Evolutionary conservation across 2,113 vertebrate genomes (phyloP).

Genomic region (Cochlearius cochlearius): DNA sequence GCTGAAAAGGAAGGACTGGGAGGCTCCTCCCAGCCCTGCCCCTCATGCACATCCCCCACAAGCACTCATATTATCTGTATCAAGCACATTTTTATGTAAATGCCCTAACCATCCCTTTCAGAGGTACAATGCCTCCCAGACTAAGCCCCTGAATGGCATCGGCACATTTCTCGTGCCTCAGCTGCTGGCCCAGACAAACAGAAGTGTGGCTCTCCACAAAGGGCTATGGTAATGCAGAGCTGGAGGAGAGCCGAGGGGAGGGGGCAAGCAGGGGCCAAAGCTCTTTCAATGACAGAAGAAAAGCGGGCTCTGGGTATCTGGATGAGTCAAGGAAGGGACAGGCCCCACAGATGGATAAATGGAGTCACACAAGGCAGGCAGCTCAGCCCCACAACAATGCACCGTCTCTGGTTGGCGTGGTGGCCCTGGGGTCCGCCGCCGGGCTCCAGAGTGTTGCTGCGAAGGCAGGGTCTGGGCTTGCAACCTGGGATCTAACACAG

Average conservation of each 20-base stretch:
- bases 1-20: background rate
- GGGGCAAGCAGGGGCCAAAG: constrained; percentile 13
- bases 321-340: background rate
- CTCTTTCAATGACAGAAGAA: constrained; percentile 35
- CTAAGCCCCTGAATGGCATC: constrained; percentile 44
- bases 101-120: constrained; percentile 58
- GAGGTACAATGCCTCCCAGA: constrained; percentile 38
- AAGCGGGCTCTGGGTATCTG: background rate
- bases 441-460: fast-evolving
- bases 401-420: background rate
- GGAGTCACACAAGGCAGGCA: background rate
- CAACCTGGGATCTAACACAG: background rate
- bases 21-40: background rate
- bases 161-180: constrained; percentile 59
- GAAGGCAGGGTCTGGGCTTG: background rate
- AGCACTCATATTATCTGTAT: constrained; percentile 51
- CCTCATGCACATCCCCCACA: background rate
- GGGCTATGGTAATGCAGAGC: constrained; percentile 20
- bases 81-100: constrained; percentile 70
- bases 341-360: background rate
- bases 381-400: background rate
- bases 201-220: constrained; percentile 66
- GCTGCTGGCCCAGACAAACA: constrained; percentile 61
- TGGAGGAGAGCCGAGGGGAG: background rate
- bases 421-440: background rate